A percentile compares a stretch with the other conserved stretches of the same genome.
phyloP scores from a whole-genome alignment of 2,888 invertebrate genomes.

The Alcis repandata region DNA sequence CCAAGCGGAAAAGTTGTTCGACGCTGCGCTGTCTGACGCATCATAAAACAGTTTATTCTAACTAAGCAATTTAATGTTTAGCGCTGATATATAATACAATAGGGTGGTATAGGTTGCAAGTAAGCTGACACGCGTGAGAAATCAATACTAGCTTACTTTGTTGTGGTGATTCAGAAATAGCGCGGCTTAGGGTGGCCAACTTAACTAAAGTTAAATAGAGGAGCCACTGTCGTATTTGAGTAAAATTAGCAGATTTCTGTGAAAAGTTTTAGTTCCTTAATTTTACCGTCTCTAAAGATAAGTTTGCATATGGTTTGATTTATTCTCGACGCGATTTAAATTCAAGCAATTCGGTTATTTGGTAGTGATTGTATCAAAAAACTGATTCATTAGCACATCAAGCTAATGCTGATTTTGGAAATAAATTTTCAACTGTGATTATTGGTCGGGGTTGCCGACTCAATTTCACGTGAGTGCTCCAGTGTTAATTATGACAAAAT shows the following conservation, averaged over 20 bases:
- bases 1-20: too few relatives aligned
- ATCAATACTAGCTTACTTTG: conserved; percentile 45
- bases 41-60: not conserved
- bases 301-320: not conserved
- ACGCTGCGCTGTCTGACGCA: too few relatives aligned
- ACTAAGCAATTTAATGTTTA: conserved; percentile 10
- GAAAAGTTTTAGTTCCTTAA: not conserved
- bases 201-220: not conserved
- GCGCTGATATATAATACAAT: conserved; percentile 36
- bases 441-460: too few relatives aligned
- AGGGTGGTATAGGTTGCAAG: conserved; percentile 34
- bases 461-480: too few relatives aligned
- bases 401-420: too few relatives aligned
- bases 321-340: too few relatives aligned
- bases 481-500: too few relatives aligned
- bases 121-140: conserved; percentile 43
- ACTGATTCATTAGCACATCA: too few relatives aligned
- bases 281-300: not conserved
- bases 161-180: conserved; percentile 43
- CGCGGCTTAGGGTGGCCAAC: conserved; percentile 7
- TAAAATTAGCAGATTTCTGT: not conserved
- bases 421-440: too few relatives aligned
- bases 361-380: too few relatives aligned
- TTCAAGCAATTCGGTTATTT: too few relatives aligned
- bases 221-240: not conserved